Percentiles rank a stretch among this genome's conserved stretches.
Evolutionary conservation across 2,797 vertebrate species (phyloP).

Genomic region (Hydrolagus colliei): DNA sequence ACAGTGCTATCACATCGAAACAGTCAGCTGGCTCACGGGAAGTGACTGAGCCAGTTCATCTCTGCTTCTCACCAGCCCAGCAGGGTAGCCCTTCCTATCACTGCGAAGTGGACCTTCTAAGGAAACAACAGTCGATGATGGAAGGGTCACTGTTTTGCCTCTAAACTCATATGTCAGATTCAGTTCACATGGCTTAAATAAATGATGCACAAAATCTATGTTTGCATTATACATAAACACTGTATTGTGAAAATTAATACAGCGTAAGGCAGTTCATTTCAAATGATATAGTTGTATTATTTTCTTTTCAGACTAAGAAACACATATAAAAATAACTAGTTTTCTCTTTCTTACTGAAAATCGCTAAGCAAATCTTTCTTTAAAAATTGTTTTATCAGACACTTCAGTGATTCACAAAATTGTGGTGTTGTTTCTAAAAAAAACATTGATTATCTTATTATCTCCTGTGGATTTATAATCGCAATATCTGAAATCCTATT

Average conservation of each 20-base stretch:
- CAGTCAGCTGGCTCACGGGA: slow-evolving; percentile 36
- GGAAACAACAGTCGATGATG: slow-evolving; percentile 41
- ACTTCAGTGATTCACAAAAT: background rate
- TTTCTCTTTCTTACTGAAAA: background rate
- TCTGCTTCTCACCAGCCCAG: slow-evolving; percentile 35
- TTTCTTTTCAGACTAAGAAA: background rate
- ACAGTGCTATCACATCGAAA: slow-evolving; percentile 21
- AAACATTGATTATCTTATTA: slow-evolving; percentile 21
- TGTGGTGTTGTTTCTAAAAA: background rate
- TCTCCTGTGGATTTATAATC: slow-evolving; percentile 20
- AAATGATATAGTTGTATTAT: background rate
- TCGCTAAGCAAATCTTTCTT: background rate
- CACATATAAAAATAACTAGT: background rate
- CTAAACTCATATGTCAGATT: slow-evolving; percentile 37
- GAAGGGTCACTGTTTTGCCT: slow-evolving; percentile 36
- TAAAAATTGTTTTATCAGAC: background rate
- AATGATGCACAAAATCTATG: background rate
- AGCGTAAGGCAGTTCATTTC: background rate
- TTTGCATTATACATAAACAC: background rate
- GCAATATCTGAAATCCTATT: slow-evolving; percentile 20
- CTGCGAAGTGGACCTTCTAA: slow-evolving; percentile 34
- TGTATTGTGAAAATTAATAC: background rate
- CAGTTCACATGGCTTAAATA: slow-evolving; percentile 36
- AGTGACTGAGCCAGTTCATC: slow-evolving; percentile 38
- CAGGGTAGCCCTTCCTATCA: slow-evolving; percentile 37